Base-by-base conservation (phyloP, 1,140 invertebrate genomes). In the Pentalonia nigronervosa region DNA sequence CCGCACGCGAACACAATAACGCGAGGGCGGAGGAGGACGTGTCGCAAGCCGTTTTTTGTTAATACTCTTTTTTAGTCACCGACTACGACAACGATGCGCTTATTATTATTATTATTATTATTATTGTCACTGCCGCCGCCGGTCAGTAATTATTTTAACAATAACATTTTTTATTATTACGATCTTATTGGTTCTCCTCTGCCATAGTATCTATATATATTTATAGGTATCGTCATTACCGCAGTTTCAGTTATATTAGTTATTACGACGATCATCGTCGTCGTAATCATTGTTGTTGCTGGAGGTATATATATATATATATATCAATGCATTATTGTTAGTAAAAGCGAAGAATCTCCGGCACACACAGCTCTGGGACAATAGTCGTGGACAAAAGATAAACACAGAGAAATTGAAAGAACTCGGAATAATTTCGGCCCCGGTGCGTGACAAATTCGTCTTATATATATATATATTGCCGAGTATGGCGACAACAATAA, bases 11-110 rank as follows among this genome's bases (percentile, higher is more conserved):
- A 91, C 90, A 91, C 90, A 76, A 91, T 67, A 47, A 34, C n/a
- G 90, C 30, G 60, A 76, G 60, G 90, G 90, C 90, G 90, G 17
- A 17, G 86, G 45, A 47, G n/a, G 56, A 60, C 60, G 90, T 91
- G 56, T 60, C 90, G 90, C 1, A 56, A 21, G 60, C 11, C 60
- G 60, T n/a, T 76, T 76, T 67, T 76, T 34, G 14, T 67, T 60
- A 25, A 67, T 67, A 67, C 2, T 67, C 30, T 60, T 9, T 76
- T 67, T 91, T 81, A 81, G 90, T 91, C 90, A 30, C 41, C 23
- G 41, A 20, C 30, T 30, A 48, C 84, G 84, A 21, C 45, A 11
- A 47, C 84, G 84, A 21, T 25, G 56, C 21, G 83, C 20, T 83
- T 20, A 25, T 84, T 25, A 41, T 84, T 84, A 34, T 76, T 76